phyloP scores from a whole-genome alignment of 2,888 invertebrate species.

The Marasmarcha lunaedactyla region DNA sequence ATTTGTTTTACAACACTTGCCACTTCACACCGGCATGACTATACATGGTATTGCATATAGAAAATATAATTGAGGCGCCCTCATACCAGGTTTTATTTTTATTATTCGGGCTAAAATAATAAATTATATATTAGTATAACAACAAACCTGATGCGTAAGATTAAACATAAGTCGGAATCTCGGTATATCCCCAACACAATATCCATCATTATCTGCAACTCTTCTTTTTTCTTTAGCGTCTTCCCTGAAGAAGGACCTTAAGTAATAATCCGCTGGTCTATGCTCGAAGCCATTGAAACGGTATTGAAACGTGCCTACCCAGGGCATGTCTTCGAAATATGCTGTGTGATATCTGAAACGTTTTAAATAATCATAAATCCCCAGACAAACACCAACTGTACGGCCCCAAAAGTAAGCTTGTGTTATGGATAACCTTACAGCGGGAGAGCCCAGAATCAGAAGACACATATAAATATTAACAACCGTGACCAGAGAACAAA shows the following conservation, averaged over 20 bases:
- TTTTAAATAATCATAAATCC: not conserved
- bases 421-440: no score
- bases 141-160: slow-evolving; percentile 69
- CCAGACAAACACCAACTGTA: no score
- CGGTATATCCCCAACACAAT: slow-evolving; percentile 73
- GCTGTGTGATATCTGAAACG: slow-evolving; percentile 73
- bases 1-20: no score
- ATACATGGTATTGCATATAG: no score
- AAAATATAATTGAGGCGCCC: no score
- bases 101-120: no score
- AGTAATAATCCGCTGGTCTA: slow-evolving; percentile 89
- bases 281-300: slow-evolving; percentile 84
- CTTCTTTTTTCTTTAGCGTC: slow-evolving; percentile 18
- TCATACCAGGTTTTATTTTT: no score
- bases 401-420: no score
- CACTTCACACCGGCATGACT: no score
- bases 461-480: no score
- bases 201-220: slow-evolving; percentile 9
- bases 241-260: slow-evolving; percentile 58
- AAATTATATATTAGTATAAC: not conserved
- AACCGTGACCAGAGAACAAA: no score
- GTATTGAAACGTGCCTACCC: slow-evolving; percentile 88
- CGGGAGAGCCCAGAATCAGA: no score
- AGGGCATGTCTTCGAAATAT: slow-evolving; percentile 85
- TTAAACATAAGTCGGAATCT: slow-evolving; percentile 75